Evolutionary conservation across 2,888 invertebrate species (phyloP), one percentile per base, ranked within the genome.

Genomic region (Cylindroiulus punctatus): DNA sequence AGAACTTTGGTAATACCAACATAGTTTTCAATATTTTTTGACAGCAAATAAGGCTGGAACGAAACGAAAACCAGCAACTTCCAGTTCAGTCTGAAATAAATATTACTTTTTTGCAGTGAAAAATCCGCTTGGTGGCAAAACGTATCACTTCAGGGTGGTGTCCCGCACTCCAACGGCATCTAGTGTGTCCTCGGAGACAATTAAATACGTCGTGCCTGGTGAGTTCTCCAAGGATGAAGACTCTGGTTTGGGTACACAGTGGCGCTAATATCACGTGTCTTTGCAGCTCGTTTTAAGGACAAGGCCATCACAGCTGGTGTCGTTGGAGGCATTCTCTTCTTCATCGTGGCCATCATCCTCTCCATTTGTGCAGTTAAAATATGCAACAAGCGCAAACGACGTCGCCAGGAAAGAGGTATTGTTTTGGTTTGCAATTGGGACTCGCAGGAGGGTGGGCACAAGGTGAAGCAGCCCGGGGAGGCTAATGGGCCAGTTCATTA

Each of bases 341-440:
- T 98, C 93, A 96, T 98, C 91, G 97, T 98, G 90, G 97, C 98
- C 92, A 97, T 98, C 92, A 97, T 98, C 91, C 94, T 98, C 90
- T 97, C 98, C 90, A 96, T 98, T 91, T 97, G 98, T 93, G 97
- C 97, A 90, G 97, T 98, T 91, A 97, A 98, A 93, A 97, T 98
- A 92, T 97, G 97, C 94, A 98, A 98, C 93, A 97, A 97, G 92
- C 94, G 97, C 91, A 97, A 97, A 93, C 94, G 97, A 90, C 95
- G 97, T 93, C 97, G 97, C 94, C 97, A 97, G 93, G 97, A 97
- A 93, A 97, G 98, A 96, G 98, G 98, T 98, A 89, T 84, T 88
- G 19, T 44, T 12, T 44, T 44, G 14, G 44, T 44, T 10, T 65
- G 65, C 26, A 65, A 10, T 65, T 65, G 65, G 26, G 10, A 26